These are phyloP conservation scores for Seriola quinqueradiata DNA, from an alignment of 2,113 vertebrate species.

Conservation along the genomic window DNA sequence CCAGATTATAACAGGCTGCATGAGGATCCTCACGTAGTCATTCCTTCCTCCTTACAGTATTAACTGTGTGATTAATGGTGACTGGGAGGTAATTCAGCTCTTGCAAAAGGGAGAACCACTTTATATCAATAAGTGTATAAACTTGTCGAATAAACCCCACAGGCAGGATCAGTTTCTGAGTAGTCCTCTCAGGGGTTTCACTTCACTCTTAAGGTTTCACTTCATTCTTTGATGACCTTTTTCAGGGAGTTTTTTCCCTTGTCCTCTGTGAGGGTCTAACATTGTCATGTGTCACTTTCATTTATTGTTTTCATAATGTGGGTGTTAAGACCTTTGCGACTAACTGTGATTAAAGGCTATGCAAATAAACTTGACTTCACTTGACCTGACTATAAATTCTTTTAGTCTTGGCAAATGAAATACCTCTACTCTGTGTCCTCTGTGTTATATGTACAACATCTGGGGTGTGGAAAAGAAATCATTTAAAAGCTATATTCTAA, in stretches of 20 bases:
- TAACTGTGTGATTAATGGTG: constrained; percentile 41
- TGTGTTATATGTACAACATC: constrained; percentile 5
- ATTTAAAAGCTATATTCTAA: neutral
- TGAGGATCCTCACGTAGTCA: constrained; percentile 75
- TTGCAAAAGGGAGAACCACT: neutral
- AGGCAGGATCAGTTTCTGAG: constrained; percentile 2
- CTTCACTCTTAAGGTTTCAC: constrained; percentile 3
- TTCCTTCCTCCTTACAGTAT: constrained; percentile 14
- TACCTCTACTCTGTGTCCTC: neutral
- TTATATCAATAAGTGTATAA: constrained; percentile 38
- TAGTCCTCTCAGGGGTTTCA: constrained; percentile 14
- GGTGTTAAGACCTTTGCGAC: constrained; percentile 23
- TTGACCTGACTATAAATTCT: constrained; percentile 30
- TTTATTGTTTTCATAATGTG: constrained; percentile 46
- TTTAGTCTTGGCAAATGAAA: constrained; percentile 15
- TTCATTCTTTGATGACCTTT: constrained; percentile 24
- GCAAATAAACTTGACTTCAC: constrained; percentile 23
- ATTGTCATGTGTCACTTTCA: constrained; percentile 30
- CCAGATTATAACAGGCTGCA: constrained; percentile 56
- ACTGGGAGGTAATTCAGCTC: constrained; percentile 25
- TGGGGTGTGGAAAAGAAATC: neutral
- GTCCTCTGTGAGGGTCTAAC: neutral
- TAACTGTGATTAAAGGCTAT: constrained; percentile 27
- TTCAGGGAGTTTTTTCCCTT: constrained; percentile 21
- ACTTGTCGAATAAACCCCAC: constrained; percentile 41